These are phyloP conservation scores for Apodemia mormo DNA, from an alignment of 2,888 invertebrate genomes.

Conservation along the genomic window DNA sequence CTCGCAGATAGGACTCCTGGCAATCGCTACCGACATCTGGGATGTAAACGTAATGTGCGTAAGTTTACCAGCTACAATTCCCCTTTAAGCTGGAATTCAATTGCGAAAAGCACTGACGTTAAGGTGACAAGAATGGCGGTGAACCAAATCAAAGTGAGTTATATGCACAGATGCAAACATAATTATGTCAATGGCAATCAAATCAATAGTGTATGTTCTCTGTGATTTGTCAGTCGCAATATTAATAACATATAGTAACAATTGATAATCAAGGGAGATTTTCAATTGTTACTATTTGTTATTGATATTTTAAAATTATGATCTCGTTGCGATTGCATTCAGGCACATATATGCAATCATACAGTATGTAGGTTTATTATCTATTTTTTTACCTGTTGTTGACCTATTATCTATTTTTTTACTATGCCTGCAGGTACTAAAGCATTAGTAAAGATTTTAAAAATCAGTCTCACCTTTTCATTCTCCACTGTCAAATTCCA, in stretches of 20 bases:
- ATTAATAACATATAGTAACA: too few relatives aligned
- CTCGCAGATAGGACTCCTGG: not conserved
- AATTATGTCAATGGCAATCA: not conserved
- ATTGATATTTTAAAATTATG: too few relatives aligned
- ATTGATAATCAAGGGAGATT: too few relatives aligned
- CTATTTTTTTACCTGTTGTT: too few relatives aligned
- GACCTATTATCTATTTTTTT: slow-evolving; percentile 1
- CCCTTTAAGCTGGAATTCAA: not conserved
- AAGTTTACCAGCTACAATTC: not conserved
- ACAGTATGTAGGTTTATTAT: not conserved
- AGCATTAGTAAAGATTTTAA: slow-evolving; percentile 69
- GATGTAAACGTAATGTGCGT: not conserved
- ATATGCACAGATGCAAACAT: not conserved
- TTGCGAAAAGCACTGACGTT: not conserved
- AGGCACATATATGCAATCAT: not conserved
- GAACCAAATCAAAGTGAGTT: not conserved
- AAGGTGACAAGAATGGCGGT: not conserved
- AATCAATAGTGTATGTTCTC: too few relatives aligned
- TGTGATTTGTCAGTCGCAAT: too few relatives aligned
- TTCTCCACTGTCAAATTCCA: slow-evolving; percentile 64
- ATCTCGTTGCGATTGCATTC: not conserved
- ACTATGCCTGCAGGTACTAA: slow-evolving; percentile 33
- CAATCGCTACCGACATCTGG: not conserved
- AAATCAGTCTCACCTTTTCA: slow-evolving; percentile 75
- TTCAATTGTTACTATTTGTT: too few relatives aligned